Evolutionary conservation across 1,140 invertebrate species (phyloP), one percentile per base, ranked within the genome.

Genomic region (Drosophila tani): DNA sequence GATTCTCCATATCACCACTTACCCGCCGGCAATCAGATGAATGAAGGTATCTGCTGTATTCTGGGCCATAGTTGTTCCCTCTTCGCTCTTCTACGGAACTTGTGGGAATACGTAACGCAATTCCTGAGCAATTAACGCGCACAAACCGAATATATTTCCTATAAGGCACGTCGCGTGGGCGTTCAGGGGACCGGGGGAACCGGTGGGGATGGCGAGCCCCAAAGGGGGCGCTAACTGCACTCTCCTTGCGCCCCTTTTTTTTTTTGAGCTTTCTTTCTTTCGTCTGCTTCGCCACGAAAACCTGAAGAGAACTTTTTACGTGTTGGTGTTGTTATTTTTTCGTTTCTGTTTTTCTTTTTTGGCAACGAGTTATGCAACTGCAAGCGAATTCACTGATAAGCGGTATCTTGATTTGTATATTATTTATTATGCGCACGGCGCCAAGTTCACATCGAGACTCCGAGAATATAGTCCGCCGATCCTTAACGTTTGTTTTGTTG

Each of bases 21-120:
- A 88, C 85, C 85, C 85, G 85, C 85, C 85, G 81, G 85, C 85
- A 50, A 88, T 65, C 49, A 88, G 65, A 73, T 88, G 85, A 45
- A 88, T 88, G 38, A 88, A 62, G 57, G 85, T 88, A 49, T 88
- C 85, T 73, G 79, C 81, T 27, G 58, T 79, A 78, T 79, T 88
- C 74, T 91, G 86, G 60, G 85, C 83, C 85, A 88, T 88, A 47
- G 50, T 87, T 57, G 46, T 87, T 58, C 11, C 21, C 29, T 64
- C 15, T 35, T 21, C n/a, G 14, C 38, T 43, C 49, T 15, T 32
- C 47, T 32, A 2, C 21, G 35, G 5, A 19, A 29, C 24, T 51
- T 38, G 35, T 4, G 19, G 19, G 53, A 24, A 56, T 56, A 56
- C 53, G 53, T 56, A 56, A 56, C 79, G 7, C 9, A 17, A 43